phyloP scores from a whole-genome alignment of 1,140 invertebrate genomes.

The Drosophila virilis region DNA sequence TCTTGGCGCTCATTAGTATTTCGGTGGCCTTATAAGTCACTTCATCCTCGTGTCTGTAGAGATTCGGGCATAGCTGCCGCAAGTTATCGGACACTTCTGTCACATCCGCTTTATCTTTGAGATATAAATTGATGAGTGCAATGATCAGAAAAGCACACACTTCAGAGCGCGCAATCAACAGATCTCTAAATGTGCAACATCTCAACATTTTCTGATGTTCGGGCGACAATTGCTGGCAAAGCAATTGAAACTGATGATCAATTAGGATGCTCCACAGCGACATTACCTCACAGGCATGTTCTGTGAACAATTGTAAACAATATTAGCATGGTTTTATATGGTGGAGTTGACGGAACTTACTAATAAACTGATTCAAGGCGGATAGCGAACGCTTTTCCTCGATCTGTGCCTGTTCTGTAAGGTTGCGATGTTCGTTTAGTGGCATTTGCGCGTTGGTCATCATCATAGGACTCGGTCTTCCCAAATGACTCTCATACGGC shows the following conservation, averaged over 20 bases:
- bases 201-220: slow-evolving; percentile 87
- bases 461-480: slow-evolving; percentile 70
- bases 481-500: slow-evolving; percentile 60
- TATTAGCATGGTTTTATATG: not conserved
- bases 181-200: slow-evolving; percentile 89
- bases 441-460: slow-evolving; percentile 53
- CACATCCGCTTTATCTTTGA: slow-evolving; percentile 97
- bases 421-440: slow-evolving; percentile 82
- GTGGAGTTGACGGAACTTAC: slow-evolving; percentile 58
- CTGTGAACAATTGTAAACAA: slow-evolving; percentile 63
- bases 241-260: slow-evolving; percentile 95
- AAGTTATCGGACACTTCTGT: slow-evolving; percentile 95
- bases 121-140: slow-evolving; percentile 92
- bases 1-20: slow-evolving; percentile 92
- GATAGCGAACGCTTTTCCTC: slow-evolving; percentile 91
- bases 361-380: slow-evolving; percentile 91
- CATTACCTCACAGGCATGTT: slow-evolving; percentile 94
- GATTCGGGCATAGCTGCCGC: slow-evolving; percentile 95
- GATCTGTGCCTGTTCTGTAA: slow-evolving; percentile 79
- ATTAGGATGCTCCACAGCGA: slow-evolving; percentile 97
- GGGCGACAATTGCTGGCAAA: slow-evolving; percentile 88
- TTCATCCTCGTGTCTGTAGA: slow-evolving; percentile 98
- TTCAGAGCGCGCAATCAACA: slow-evolving; percentile 93
- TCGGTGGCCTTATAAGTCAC: slow-evolving; percentile 97
- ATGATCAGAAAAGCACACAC: slow-evolving; percentile 91